Conservation (phyloP, 2,797 vertebrate species). For the Ambastaia sidthimunki region DNA sequence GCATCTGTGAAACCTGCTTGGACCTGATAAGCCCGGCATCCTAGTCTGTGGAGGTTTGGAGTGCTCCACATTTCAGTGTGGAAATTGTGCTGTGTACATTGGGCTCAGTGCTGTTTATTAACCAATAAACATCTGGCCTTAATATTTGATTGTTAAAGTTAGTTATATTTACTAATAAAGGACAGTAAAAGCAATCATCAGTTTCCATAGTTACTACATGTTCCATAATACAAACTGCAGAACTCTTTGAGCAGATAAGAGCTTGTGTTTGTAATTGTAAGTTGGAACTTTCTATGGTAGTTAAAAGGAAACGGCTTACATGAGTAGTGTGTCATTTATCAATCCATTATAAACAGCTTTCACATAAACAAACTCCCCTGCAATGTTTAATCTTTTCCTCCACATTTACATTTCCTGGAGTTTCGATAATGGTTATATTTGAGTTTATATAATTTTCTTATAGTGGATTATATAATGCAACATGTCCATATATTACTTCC, state of each 20-base stretch:
- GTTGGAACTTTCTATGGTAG: background rate
- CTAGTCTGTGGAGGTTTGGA: constrained; percentile 62
- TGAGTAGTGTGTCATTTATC: background rate
- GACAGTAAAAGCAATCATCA: background rate
- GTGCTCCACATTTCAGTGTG: constrained; percentile 68
- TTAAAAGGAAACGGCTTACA: background rate
- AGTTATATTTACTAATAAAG: constrained; percentile 16
- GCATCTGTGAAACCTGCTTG: constrained; percentile 74
- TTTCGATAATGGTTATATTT: background rate
- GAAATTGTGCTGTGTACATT: constrained; percentile 60
- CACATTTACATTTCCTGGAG: background rate
- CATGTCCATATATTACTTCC: background rate
- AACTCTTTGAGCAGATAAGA: constrained; percentile 10
- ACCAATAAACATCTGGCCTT: constrained; percentile 25
- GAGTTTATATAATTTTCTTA: background rate
- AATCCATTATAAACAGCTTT: background rate
- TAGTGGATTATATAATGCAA: background rate
- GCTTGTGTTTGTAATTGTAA: background rate
- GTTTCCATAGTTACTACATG: constrained; percentile 26
- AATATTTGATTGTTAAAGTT: constrained; percentile 22
- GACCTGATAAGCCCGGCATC: constrained; percentile 74
- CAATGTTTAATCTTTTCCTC: background rate
- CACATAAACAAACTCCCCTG: background rate
- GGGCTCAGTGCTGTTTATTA: constrained; percentile 37
- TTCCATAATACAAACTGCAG: background rate